Evolutionary conservation across 92 coral and sea anemone species (phyloP).

Genomic region (Epizoanthus ramosus): DNA sequence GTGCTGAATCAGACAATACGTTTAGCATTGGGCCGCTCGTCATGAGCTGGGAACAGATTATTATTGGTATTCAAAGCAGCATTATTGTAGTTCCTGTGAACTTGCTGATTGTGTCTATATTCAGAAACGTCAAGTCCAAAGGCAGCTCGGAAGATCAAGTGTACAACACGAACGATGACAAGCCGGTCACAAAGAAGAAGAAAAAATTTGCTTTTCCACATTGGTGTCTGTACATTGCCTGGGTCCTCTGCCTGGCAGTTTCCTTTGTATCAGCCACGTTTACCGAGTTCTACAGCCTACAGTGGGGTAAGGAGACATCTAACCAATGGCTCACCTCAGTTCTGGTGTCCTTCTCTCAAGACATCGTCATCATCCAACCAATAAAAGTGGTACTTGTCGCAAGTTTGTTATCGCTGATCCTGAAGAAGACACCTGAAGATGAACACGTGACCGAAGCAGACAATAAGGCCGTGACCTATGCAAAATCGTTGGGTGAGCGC

Average conservation of each 20-base stretch:
- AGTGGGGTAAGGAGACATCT: slow-evolving; percentile 91
- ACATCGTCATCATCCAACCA: slow-evolving; percentile 88
- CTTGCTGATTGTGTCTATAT: slow-evolving; percentile 77
- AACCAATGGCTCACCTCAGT: slow-evolving; percentile 94
- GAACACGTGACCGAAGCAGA: slow-evolving; percentile 47
- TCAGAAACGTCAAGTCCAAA: slow-evolving; percentile 77
- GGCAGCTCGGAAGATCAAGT: slow-evolving; percentile 48
- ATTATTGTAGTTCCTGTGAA: slow-evolving; percentile 86
- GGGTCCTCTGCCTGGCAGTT: slow-evolving; percentile 69
- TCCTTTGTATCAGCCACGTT: slow-evolving; percentile 81
- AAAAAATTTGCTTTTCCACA: slow-evolving; percentile 67
- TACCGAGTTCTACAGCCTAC: slow-evolving; percentile 91
- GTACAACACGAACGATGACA: slow-evolving; percentile 44
- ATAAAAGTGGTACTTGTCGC: slow-evolving; percentile 89
- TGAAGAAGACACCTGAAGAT: slow-evolving; percentile 91
- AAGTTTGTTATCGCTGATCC: slow-evolving; percentile 73
- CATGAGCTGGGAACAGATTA: slow-evolving; percentile 75
- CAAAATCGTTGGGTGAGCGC: slow-evolving; percentile 50
- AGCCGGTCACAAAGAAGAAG: slow-evolving; percentile 16
- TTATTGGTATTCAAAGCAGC: slow-evolving; percentile 90
- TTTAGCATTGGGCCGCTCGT: slow-evolving; percentile 84
- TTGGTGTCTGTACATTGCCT: slow-evolving; percentile 77
- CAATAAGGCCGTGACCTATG: slow-evolving; percentile 28
- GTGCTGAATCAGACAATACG: slow-evolving; percentile 74
- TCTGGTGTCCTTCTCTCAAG: slow-evolving; percentile 94